phyloP scores from a whole-genome alignment of 30 jellyfish, hydroid and myxozoan genomes.

The Calvadosia cruxmelitensis region DNA sequence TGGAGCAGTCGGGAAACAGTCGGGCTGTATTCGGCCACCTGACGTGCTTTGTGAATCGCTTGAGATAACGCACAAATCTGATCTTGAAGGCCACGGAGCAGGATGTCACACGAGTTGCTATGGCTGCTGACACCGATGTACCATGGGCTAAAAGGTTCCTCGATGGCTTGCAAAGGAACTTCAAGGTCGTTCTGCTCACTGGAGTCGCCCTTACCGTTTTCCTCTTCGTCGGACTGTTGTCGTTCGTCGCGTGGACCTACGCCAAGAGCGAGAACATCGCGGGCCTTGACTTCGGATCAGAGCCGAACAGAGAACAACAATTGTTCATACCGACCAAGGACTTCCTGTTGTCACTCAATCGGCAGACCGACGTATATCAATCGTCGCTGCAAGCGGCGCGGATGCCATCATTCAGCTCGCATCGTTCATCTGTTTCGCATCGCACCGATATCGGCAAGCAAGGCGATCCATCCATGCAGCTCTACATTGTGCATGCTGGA shows the following conservation, averaged over 20 bases:
- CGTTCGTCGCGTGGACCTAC: conserved; percentile 54
- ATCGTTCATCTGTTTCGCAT: background rate
- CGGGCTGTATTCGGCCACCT: background rate
- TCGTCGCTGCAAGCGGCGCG: conserved; percentile 11
- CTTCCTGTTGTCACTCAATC: background rate
- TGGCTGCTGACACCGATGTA: background rate
- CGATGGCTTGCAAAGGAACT: conserved; percentile 11
- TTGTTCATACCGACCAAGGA: background rate
- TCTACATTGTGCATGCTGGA: conserved; percentile 67
- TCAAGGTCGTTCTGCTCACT: conserved; percentile 14
- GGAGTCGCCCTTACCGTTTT: conserved; percentile 14
- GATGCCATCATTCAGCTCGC: background rate
- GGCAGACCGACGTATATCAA: background rate
- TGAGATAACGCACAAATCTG: conserved; percentile 1
- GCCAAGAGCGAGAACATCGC: conserved; percentile 11
- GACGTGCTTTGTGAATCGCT: background rate
- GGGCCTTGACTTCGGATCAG: conserved; percentile 18
- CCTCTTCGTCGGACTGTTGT: conserved; percentile 25
- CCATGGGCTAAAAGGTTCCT: background rate
- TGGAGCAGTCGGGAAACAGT: background rate
- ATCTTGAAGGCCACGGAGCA: background rate
- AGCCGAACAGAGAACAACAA: conserved; percentile 23
- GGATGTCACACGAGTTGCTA: background rate
- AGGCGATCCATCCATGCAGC: conserved; percentile 45
- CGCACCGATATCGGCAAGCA: conserved; percentile 33